Evolutionary conservation across 2,113 vertebrate genomes (phyloP), one percentile per base, ranked within the genome.

Genomic region (Sapayoa aenigma): DNA sequence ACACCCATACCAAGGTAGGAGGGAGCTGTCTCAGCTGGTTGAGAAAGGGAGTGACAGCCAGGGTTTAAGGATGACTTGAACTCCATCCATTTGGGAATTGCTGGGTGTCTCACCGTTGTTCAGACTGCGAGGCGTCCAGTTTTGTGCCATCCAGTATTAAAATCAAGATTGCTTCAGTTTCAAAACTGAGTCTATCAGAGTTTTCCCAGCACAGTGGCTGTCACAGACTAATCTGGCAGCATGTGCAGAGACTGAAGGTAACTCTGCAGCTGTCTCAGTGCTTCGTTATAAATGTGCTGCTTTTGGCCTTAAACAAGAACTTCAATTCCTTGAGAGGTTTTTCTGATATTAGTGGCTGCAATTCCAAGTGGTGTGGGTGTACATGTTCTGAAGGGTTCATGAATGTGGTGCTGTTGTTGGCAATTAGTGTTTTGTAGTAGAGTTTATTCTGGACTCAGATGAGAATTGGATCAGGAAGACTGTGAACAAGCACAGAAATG

Each of bases 1-100:
- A 25, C 99, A 99, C 73, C 99, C 99, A 0, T 99, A 99, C 97
- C 98, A 98, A 98, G 99, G 99, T 99, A 96, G 78, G 93, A 69
- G 39, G 33, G 15, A 14, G 49, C 12, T 11, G 50, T 35, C 37
- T 74, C 30, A 4, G 4, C 63, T 59, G 67, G 3, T 35, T 84
- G 66, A 37, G 52, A 59, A 37, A 35, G 19, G 35, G 37, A 83
- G 42, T 13, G 35, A 78, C 67, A 74, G 72, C 14, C n/a, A 25
- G 68, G 20, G 14, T 39, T 59, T 46, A 23, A 46, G 39, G 41
- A 6, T 72, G 41, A 23, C 33, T 49, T 47, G 37, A 46, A 14
- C 17, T 69, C 49, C 56, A 37, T 79, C 71, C 20, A 0, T 53
- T 42, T 71, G 28, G 58, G 52, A 49, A 14, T 19, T 74, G 35